phyloP scores from a whole-genome alignment of 2,797 vertebrate species.

The Poeciliopsis presidionis region DNA sequence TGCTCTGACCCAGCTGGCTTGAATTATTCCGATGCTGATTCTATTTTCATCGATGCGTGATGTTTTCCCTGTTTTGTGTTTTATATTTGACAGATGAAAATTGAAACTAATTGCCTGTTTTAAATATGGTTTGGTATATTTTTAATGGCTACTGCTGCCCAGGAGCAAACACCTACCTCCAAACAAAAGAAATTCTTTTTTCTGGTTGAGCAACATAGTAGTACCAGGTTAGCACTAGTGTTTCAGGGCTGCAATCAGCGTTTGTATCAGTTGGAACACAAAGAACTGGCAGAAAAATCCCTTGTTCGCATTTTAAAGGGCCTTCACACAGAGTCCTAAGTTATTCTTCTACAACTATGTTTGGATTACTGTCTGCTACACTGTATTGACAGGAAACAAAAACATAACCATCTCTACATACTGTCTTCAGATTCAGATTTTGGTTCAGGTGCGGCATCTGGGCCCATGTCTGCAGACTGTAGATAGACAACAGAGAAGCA shows the following conservation, averaged over 20 bases:
- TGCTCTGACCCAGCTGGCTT: too few relatives aligned
- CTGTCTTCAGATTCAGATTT: slow-evolving; percentile 63
- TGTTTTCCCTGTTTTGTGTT: not conserved
- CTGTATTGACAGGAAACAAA: not conserved
- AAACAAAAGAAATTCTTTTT: not conserved
- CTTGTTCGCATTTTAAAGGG: not conserved
- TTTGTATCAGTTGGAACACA: not conserved
- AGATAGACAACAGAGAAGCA: slow-evolving; percentile 12
- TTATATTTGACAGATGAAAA: not conserved
- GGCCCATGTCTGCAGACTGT: slow-evolving; percentile 64
- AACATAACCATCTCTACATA: slow-evolving; percentile 38
- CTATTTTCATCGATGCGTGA: not conserved
- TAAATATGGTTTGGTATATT: not conserved
- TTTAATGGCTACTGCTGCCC: not conserved
- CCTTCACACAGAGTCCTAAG: not conserved
- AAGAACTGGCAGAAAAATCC: not conserved
- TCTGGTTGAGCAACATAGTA: not conserved
- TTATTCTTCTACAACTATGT: not conserved
- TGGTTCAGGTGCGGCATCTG: slow-evolving; percentile 41
- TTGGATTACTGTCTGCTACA: not conserved
- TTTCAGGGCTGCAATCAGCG: not conserved
- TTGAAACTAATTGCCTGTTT: not conserved
- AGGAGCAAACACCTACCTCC: not conserved
- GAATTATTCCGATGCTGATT: too few relatives aligned
- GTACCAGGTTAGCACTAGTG: not conserved